These are phyloP conservation scores for Epinephelus awoara DNA, from an alignment of 2,797 vertebrate genomes.

Conservation along the genomic window DNA sequence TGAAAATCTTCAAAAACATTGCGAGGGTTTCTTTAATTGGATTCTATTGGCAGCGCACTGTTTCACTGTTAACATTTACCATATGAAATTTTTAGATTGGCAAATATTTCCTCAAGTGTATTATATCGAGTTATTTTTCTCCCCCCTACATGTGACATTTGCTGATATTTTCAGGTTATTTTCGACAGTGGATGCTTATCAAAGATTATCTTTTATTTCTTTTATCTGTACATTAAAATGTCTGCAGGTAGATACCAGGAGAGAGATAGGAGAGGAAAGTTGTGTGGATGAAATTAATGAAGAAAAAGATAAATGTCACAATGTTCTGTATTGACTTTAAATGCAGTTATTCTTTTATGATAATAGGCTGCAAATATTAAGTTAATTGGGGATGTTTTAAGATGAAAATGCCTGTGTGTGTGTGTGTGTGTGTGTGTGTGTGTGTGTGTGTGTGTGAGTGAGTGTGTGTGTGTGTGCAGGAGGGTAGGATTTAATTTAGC, in stretches of 20 bases:
- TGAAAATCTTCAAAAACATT: conserved; percentile 68
- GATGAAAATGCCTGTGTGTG: conserved; percentile 8
- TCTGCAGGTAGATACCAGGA: conserved; percentile 26
- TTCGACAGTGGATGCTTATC: conserved; percentile 61
- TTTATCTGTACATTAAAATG: conserved; percentile 43
- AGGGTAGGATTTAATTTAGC: conserved; percentile 61
- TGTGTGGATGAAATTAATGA: conserved; percentile 27
- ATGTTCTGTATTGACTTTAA: conserved; percentile 22
- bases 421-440: neutral
- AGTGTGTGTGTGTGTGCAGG: conserved; percentile 20
- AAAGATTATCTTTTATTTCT: conserved; percentile 43
- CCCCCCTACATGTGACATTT: conserved; percentile 64
- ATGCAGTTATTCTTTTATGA: conserved; percentile 17
- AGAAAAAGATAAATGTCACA: conserved; percentile 55
- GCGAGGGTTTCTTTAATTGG: conserved; percentile 69
- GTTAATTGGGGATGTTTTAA: conserved; percentile 28
- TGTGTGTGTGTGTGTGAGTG: neutral
- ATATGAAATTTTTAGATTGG: conserved; percentile 65
- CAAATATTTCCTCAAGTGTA: conserved; percentile 68
- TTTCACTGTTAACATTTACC: conserved; percentile 72
- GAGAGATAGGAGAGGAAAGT: conserved; percentile 14
- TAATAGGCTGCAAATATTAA: conserved; percentile 47
- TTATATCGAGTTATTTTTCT: conserved; percentile 25
- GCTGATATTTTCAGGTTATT: conserved; percentile 67
- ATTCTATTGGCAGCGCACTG: conserved; percentile 60